phyloP scores from a whole-genome alignment of 2,797 vertebrate species.

The Chanos chanos region DNA sequence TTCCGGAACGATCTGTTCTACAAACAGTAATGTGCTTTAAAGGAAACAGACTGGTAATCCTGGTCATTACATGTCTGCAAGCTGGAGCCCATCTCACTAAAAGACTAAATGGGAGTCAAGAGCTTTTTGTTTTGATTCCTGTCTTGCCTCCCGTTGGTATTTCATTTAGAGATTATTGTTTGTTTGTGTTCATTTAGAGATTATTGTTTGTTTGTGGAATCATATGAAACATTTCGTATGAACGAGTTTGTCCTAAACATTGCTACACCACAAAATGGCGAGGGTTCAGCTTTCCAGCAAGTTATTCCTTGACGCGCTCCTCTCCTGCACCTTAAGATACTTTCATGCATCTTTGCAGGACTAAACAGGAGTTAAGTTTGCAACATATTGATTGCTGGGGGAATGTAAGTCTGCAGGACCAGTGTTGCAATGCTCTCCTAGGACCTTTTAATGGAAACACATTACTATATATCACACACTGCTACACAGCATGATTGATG shows the following conservation, averaged over 20 bases:
- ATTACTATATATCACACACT: constrained; percentile 75
- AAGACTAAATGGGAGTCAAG: not conserved
- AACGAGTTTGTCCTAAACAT: not conserved
- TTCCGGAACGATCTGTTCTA: no score
- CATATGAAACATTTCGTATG: not conserved
- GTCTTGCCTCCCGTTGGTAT: constrained; percentile 24
- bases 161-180: constrained; percentile 11
- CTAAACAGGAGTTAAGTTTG: constrained; percentile 22
- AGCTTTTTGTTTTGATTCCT: constrained; percentile 11
- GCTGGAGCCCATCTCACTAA: not conserved
- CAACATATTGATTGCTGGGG: constrained; percentile 44
- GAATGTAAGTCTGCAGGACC: constrained; percentile 34
- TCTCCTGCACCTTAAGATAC: not conserved
- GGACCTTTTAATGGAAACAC: constrained; percentile 72
- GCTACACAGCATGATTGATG: constrained; percentile 63
- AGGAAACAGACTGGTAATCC: no score
- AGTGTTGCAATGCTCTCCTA: constrained; percentile 42
- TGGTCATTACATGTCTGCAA: no score
- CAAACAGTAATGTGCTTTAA: no score
- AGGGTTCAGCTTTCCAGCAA: no score
- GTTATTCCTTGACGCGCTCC: not conserved
- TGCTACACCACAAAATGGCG: constrained; percentile 19
- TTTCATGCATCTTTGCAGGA: constrained; percentile 32
- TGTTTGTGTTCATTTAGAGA: not conserved
- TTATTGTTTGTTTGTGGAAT: not conserved